Evolutionary conservation across 2,888 invertebrate species (phyloP).

Genomic region (Tenthredo amoena): DNA sequence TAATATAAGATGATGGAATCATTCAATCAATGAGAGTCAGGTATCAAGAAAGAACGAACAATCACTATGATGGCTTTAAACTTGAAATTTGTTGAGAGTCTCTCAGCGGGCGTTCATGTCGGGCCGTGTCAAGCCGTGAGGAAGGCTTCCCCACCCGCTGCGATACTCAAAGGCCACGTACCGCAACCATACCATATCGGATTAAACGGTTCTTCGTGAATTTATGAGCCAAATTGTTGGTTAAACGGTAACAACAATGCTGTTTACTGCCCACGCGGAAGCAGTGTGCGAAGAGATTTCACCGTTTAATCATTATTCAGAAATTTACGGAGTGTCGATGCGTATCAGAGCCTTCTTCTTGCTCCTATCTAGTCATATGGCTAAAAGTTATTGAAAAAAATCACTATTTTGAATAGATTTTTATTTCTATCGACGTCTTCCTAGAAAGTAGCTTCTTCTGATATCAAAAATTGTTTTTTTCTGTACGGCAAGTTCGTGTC

Average conservation of each 20-base stretch:
- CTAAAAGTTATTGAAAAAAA: not conserved
- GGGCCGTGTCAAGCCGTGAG: slow-evolving; percentile 62
- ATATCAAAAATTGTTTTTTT: slow-evolving; percentile 47
- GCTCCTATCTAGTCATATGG: not conserved
- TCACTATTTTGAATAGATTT: not conserved
- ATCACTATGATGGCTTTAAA: not conserved
- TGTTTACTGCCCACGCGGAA: not conserved
- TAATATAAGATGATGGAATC: slow-evolving; percentile 17
- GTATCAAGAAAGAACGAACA: not conserved
- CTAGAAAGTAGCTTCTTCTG: not conserved
- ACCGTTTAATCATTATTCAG: not conserved
- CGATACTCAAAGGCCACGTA: slow-evolving; percentile 61
- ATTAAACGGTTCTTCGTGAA: slow-evolving; percentile 63
- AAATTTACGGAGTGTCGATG: not conserved
- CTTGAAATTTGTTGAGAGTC: slow-evolving; percentile 51
- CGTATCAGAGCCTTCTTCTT: not conserved
- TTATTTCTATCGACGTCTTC: not conserved
- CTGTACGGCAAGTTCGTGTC: slow-evolving; percentile 3
- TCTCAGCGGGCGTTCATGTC: slow-evolving; percentile 64
- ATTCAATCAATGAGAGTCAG: slow-evolving; percentile 1
- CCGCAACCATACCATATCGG: slow-evolving; percentile 62
- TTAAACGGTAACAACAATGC: slow-evolving; percentile 28
- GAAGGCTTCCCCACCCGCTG: slow-evolving; percentile 64
- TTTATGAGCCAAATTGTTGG: slow-evolving; percentile 60
- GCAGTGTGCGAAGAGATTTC: not conserved